A percentile compares a stretch with the other conserved stretches of the same genome.
Conservation (phyloP, 2,888 invertebrate species). For the Mesorhabditis spiculigera region DNA sequence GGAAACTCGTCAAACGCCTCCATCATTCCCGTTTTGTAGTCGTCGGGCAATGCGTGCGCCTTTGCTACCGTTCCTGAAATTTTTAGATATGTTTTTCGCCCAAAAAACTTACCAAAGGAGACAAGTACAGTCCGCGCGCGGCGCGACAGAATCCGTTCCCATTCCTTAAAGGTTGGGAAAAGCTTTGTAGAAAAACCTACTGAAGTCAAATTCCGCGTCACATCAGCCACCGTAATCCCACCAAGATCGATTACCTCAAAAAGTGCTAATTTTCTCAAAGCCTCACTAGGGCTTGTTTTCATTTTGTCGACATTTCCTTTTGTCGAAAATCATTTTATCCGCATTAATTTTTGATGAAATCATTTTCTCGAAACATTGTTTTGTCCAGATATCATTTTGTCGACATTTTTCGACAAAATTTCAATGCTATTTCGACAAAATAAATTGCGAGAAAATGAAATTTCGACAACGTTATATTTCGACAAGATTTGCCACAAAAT, state of each 20-base stretch:
- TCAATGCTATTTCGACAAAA: too few species aligned
- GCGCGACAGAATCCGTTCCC: background rate
- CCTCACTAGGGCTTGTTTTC: too few species aligned
- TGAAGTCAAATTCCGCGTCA: background rate
- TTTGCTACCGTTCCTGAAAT: constrained; percentile 2
- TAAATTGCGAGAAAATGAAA: too few species aligned
- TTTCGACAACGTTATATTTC: too few species aligned
- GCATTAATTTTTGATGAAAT: too few species aligned
- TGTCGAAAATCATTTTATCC: too few species aligned
- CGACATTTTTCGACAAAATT: too few species aligned
- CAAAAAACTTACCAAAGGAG: background rate
- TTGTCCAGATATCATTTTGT: too few species aligned
- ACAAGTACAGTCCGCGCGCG: background rate
- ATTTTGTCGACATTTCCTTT: too few species aligned
- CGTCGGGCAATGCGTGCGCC: constrained; percentile 1
- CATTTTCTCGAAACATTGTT: too few species aligned
- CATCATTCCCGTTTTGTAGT: constrained; percentile 1
- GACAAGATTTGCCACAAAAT: too few species aligned
- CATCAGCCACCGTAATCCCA: background rate
- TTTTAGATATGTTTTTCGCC: background rate
- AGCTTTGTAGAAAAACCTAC: background rate
- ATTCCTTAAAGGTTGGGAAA: background rate
- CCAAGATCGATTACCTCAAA: constrained; percentile 1
- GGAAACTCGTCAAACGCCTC: constrained; percentile 3
- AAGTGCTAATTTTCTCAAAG: background rate